Base-by-base conservation (phyloP, 2,797 vertebrate species). In the Babyrousa celebensis region DNA sequence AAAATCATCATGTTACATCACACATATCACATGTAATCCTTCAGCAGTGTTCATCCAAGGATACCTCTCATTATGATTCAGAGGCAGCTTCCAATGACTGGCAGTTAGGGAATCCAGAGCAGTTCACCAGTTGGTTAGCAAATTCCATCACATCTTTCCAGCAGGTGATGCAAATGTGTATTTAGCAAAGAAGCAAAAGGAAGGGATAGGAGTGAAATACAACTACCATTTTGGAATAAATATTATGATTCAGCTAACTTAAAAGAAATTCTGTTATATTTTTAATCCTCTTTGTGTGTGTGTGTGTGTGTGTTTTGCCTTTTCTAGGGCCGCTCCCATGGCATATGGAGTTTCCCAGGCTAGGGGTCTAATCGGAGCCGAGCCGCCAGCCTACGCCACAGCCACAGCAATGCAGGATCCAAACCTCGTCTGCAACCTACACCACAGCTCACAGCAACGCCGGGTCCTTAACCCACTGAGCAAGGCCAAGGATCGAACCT, bases 211-310 rank as follows among this genome's bases (percentile, higher is more conserved):
- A 2, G 15, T 67, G 96, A 52, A 6, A 6, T 43, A 58, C 14
- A 88, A 86, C 9, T 88, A 40, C 48, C 29, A 3, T 79, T 54
- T 96, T 95, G 58, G 85, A 89, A 93, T 87, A 89, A 95, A 95
- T 94, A 79, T 10, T 94, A 0, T 70, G 96, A 85, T 82, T 70
- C 92, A 96, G 1, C 27, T 71, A 94, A 60, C 23, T 85, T 77
- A 83, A 79, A 52, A 77, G 18, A 74, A 95, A 2, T 58, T 14
- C 85, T 68, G 10, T 77, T 85, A 20, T 40, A 91, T 63, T 54
- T 62, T 92, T 58, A 52, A 36, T 36, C 20, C 21, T 87, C 12
- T n/a, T 67, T 36, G 36, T 36, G 36, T 36, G 36, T 36, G 36
- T 36, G 36, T 36, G 36, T 36, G 36, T 36, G 36, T 36, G 36